These are phyloP conservation scores for Serrognathus titanus DNA, from an alignment of 2,888 invertebrate species.

Conservation along the genomic window DNA sequence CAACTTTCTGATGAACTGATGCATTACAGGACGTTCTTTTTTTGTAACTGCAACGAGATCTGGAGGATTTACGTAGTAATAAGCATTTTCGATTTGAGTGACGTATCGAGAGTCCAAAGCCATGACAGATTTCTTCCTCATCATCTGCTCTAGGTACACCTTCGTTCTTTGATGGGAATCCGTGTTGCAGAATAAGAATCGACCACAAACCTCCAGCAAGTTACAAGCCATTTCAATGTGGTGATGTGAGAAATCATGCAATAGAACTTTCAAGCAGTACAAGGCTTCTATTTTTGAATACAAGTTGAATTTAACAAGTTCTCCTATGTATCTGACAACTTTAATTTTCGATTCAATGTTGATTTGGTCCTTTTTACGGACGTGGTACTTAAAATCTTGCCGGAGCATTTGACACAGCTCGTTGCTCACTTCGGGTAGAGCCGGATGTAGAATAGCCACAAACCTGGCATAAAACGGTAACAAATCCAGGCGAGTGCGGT, in stretches of 20 bases:
- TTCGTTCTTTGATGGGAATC: slow-evolving; percentile 92
- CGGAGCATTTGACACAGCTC: slow-evolving; percentile 86
- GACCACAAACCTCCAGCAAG: slow-evolving; percentile 88
- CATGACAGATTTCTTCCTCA: slow-evolving; percentile 81
- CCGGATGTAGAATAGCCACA: slow-evolving; percentile 87
- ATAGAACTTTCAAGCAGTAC: slow-evolving; percentile 86
- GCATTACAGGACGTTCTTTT: slow-evolving; percentile 73
- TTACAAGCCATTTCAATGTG: slow-evolving; percentile 99
- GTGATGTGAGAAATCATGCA: slow-evolving; percentile 94
- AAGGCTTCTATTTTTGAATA: slow-evolving; percentile 92
- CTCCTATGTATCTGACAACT: slow-evolving; percentile 92
- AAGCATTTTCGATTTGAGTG: slow-evolving; percentile 95
- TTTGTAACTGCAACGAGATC: slow-evolving; percentile 58
- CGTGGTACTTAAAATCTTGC: slow-evolving; percentile 91
- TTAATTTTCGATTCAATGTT: slow-evolving; percentile 88
- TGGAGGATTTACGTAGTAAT: slow-evolving; percentile 92
- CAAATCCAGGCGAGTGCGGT: slow-evolving; percentile 87
- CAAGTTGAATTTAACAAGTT: slow-evolving; percentile 90
- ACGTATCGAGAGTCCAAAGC: slow-evolving; percentile 87
- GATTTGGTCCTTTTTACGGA: slow-evolving; percentile 85
- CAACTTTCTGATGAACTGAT: slow-evolving; percentile 86
- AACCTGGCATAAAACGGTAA: slow-evolving; percentile 92
- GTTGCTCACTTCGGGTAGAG: slow-evolving; percentile 85
- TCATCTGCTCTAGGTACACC: slow-evolving; percentile 95
- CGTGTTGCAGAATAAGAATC: slow-evolving; percentile 84